Conservation (phyloP, 1,140 invertebrate species). For the Zelostemma sp. region DNA sequence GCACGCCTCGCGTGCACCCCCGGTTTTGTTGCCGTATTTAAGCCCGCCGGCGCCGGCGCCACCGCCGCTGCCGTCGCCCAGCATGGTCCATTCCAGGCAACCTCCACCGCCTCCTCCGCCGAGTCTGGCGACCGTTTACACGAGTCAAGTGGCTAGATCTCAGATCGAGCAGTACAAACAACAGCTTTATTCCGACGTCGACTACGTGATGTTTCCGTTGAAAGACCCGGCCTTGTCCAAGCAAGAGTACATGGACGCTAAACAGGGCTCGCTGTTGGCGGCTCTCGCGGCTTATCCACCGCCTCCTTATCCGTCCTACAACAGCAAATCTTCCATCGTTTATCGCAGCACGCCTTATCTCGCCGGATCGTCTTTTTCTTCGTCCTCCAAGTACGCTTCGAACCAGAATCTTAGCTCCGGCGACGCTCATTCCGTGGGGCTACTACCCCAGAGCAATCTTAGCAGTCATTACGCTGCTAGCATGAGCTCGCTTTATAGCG, state of each 20-base stretch:
- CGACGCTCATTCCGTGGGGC: slow-evolving; percentile 55
- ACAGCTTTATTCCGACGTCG: slow-evolving; percentile 88
- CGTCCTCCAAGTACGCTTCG: slow-evolving; percentile 78
- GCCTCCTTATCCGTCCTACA: slow-evolving; percentile 71
- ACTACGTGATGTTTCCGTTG: slow-evolving; percentile 90
- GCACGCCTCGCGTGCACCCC: slow-evolving; percentile 71
- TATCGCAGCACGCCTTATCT: slow-evolving; percentile 85
- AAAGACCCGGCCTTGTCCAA: slow-evolving; percentile 90
- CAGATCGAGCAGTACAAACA: slow-evolving; percentile 88
- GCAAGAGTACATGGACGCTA: slow-evolving; percentile 90
- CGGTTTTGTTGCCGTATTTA: slow-evolving; percentile 75
- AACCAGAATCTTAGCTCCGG: slow-evolving; percentile 77
- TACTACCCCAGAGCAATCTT: slow-evolving; percentile 54
- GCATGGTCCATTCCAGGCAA: slow-evolving; percentile 66
- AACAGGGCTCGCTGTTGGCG: slow-evolving; percentile 78
- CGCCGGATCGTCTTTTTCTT: slow-evolving; percentile 73
- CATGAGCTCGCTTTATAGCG: slow-evolving; percentile 69
- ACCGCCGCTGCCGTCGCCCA: slow-evolving; percentile 72
- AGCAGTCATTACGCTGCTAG: slow-evolving; percentile 65
- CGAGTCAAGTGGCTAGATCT: slow-evolving; percentile 79
- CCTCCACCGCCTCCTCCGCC: slow-evolving; percentile 72
- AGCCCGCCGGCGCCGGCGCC: slow-evolving; percentile 62
- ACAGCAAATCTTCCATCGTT: slow-evolving; percentile 77
- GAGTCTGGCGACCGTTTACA: slow-evolving; percentile 73
- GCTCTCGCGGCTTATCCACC: slow-evolving; percentile 74